A percentile compares a stretch with the other conserved stretches of the same genome.
These are phyloP conservation scores for Ochlodes sylvanus DNA, from an alignment of 2,888 invertebrate genomes.

Conservation along the genomic window DNA sequence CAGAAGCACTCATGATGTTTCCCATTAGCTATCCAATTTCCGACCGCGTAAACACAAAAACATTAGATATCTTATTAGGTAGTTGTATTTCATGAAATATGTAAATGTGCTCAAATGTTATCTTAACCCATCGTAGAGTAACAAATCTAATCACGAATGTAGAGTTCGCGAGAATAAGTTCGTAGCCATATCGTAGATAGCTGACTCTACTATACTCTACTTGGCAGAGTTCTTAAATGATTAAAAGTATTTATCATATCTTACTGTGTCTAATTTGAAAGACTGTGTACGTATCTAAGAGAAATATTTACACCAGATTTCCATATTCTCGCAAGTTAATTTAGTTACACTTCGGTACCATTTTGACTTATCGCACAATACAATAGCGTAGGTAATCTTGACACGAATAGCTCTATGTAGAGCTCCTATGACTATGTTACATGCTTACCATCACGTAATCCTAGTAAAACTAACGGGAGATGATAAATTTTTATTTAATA, in stretches of 20 bases:
- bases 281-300: background rate
- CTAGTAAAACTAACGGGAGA: conserved; percentile 1
- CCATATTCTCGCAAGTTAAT: conserved; percentile 19
- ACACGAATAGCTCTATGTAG: conserved; percentile 27
- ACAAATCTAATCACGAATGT: background rate
- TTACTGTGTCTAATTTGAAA: too few relatives aligned
- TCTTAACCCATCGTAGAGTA: too few relatives aligned
- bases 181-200: background rate
- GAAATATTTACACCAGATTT: conserved; percentile 9
- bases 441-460: conserved; percentile 20
- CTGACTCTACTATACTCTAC: conserved; percentile 1
- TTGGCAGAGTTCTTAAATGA: background rate
- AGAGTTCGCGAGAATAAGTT: conserved; percentile 1
- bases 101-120: too few relatives aligned
- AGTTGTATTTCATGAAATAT: too few relatives aligned
- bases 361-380: conserved; percentile 23
- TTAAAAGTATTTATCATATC: background rate
- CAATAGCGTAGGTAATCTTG: conserved; percentile 35
- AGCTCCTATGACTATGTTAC: conserved; percentile 13
- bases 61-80: too few relatives aligned
- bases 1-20: too few relatives aligned
- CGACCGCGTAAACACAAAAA: too few relatives aligned
- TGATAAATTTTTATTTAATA: conserved; percentile 11
- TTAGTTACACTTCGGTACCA: conserved; percentile 19
- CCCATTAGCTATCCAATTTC: too few relatives aligned